phyloP scores from a whole-genome alignment of 2,888 invertebrate genomes.

The Limnephilus lunatus region DNA sequence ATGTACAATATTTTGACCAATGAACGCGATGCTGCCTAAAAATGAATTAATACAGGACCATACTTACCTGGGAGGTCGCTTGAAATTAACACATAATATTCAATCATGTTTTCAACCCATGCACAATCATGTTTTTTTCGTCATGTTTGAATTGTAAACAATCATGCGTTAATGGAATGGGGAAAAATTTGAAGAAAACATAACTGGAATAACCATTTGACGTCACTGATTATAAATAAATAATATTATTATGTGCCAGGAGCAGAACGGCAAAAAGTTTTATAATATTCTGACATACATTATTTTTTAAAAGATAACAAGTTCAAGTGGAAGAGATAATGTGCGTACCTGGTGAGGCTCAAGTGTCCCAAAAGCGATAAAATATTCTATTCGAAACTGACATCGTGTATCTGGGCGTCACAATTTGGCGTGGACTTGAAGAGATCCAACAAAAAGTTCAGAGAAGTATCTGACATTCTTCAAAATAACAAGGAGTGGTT shows the following conservation, averaged over 20 bases:
- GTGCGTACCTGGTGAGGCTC: constrained; percentile 11
- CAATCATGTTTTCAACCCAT: too few species aligned
- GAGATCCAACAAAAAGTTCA: background rate
- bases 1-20: too few species aligned
- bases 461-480: too few species aligned
- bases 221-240: background rate
- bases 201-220: background rate
- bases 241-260: background rate
- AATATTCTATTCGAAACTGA: background rate
- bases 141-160: background rate
- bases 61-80: too few species aligned
- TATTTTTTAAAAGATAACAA: background rate
- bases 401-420: background rate
- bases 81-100: too few species aligned
- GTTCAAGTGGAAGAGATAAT: constrained; percentile 8
- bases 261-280: background rate
- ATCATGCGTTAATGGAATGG: background rate
- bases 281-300: background rate
- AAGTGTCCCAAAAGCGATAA: background rate
- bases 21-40: too few species aligned
- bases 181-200: background rate
- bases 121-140: background rate
- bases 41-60: too few species aligned
- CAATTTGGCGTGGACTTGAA: background rate
- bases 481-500: too few species aligned